Conservation (phyloP, 2,797 vertebrate genomes). For the Sebastes variabilis region DNA sequence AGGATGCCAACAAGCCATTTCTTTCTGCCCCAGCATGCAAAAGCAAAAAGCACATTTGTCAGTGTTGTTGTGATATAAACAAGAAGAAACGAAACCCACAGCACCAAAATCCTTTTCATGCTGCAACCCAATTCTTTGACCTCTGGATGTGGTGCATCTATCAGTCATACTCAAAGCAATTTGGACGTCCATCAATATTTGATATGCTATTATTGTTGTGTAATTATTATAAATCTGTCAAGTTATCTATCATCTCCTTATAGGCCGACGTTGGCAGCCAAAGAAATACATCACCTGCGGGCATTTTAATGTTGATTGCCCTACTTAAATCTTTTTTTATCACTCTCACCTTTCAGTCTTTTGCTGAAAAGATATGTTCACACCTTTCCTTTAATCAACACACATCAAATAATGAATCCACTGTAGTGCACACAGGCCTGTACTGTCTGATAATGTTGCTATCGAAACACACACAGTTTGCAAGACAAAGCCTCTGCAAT, state of each 20-base stretch:
- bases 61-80: conserved; percentile 28
- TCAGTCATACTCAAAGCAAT: background rate
- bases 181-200: conserved; percentile 20
- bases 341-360: background rate
- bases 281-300: conserved; percentile 12
- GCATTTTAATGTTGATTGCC: conserved; percentile 7
- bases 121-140: conserved; percentile 33
- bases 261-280: conserved; percentile 41
- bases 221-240: conserved; percentile 41
- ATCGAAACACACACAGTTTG: background rate
- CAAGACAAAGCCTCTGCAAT: conserved; percentile 16
- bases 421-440: background rate
- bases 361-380: background rate
- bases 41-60: conserved; percentile 10
- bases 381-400: conserved; percentile 14
- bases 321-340: background rate
- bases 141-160: background rate
- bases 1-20: background rate
- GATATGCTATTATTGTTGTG: background rate
- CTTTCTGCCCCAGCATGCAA: conserved; percentile 38
- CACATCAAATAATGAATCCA: background rate
- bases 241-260: conserved; percentile 34
- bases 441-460: background rate
- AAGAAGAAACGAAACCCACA: conserved; percentile 14
- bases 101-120: conserved; percentile 2